These are phyloP conservation scores for Premnoplex brunnescens DNA, from an alignment of 2,797 vertebrate species.

Conservation along the genomic window DNA sequence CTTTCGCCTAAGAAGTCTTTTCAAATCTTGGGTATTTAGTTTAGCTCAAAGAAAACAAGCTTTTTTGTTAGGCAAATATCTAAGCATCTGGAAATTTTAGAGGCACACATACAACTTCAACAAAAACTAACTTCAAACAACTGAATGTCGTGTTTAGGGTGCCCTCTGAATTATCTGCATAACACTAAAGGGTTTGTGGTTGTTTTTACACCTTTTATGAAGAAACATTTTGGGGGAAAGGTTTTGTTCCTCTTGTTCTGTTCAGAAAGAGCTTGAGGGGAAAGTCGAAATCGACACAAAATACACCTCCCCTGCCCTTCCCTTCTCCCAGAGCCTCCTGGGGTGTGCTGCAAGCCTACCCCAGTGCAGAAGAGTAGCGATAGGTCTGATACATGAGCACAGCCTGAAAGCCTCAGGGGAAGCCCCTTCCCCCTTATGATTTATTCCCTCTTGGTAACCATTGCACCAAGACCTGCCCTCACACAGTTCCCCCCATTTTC, in stretches of 20 bases:
- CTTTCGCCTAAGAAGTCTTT: background rate
- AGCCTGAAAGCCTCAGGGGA: background rate
- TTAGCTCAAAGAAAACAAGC: slow-evolving; percentile 25
- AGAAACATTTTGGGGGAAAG: background rate
- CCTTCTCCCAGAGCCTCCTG: background rate
- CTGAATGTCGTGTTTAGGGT: background rate
- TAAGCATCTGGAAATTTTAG: slow-evolving; percentile 3
- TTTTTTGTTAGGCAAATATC: slow-evolving; percentile 42
- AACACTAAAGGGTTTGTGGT: background rate
- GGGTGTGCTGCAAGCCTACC: background rate
- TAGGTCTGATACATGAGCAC: background rate
- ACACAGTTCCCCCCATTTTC: background rate
- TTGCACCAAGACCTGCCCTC: background rate
- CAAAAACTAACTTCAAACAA: background rate
- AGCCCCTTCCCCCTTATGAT: background rate
- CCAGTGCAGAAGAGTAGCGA: rapidly evolving
- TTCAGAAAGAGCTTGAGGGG: background rate
- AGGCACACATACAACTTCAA: background rate
- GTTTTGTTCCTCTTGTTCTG: background rate
- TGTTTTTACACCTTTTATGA: background rate
- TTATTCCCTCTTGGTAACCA: background rate
- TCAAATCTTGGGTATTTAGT: slow-evolving; percentile 11
- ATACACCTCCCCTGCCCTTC: background rate
- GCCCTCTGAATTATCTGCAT: background rate
- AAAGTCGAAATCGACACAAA: background rate